Conservation (phyloP, 1,140 invertebrate species). For the Prorops nasuta region DNA sequence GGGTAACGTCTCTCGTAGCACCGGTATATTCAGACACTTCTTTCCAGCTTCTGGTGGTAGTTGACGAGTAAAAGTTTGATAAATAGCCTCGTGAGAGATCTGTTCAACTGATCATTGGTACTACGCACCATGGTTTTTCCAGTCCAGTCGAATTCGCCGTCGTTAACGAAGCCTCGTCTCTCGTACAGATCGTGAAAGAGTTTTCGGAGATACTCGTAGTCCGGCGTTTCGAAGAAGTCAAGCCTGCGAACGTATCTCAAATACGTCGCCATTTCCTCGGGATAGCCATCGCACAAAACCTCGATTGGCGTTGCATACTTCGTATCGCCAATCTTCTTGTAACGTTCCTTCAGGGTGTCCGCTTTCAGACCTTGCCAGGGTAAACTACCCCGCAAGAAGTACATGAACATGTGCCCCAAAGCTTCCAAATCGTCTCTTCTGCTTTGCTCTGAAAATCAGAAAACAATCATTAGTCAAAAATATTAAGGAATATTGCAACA, state of each 20-base stretch:
- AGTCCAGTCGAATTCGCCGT: slow-evolving; percentile 98
- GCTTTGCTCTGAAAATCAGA: slow-evolving; percentile 84
- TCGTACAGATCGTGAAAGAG: slow-evolving; percentile 95
- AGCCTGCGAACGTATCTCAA: slow-evolving; percentile 94
- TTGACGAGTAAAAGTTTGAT: too few species aligned
- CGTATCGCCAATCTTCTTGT: slow-evolving; percentile 99
- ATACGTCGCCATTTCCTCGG: slow-evolving; percentile 96
- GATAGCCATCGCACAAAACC: slow-evolving; percentile 95
- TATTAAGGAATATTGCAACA: too few species aligned
- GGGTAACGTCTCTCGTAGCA: too few species aligned
- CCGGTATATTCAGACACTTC: too few species aligned
- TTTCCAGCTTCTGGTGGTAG: too few species aligned
- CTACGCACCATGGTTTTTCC: slow-evolving; percentile 90
- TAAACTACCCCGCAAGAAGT: slow-evolving; percentile 96
- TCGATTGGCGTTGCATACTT: slow-evolving; percentile 98
- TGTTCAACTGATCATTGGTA: too few species aligned
- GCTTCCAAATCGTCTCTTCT: slow-evolving; percentile 98
- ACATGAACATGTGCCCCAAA: slow-evolving; percentile 99
- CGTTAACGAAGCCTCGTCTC: slow-evolving; percentile 87
- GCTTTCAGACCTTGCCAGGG: slow-evolving; percentile 99
- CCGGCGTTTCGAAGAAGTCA: slow-evolving; percentile 99
- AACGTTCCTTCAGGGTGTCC: slow-evolving; percentile 98
- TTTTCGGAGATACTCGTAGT: slow-evolving; percentile 97
- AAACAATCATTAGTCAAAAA: too few species aligned
- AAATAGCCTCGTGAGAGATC: too few species aligned